Evolutionary conservation across 2,888 invertebrate genomes (phyloP).

Genomic region (Entomobrya multifasciata): DNA sequence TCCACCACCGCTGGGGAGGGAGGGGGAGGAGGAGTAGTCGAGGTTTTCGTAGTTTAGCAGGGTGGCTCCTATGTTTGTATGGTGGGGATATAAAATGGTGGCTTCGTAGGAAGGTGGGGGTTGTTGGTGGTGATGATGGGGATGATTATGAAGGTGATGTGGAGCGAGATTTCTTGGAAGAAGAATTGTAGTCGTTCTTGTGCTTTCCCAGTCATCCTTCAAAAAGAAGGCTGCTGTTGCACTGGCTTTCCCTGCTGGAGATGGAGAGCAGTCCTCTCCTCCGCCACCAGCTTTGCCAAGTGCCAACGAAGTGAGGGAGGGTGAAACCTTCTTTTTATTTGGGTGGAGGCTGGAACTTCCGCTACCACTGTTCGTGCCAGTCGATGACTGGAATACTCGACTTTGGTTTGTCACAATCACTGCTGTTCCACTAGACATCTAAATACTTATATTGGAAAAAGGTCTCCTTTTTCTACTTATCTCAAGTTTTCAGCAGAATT

Average conservation of each 20-base stretch:
- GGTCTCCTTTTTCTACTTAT: no score
- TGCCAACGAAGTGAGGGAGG: no score
- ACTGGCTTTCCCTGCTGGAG: no score
- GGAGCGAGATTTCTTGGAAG: slow-evolving; percentile 43
- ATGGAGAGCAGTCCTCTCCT: slow-evolving; percentile 60
- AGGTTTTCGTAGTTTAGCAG: slow-evolving; percentile 7
- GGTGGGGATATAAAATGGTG: slow-evolving; percentile 42
- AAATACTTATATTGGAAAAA: no score
- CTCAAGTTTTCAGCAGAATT: background rate
- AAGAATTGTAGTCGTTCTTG: slow-evolving; percentile 33
- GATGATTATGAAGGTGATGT: background rate
- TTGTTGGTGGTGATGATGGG: no score
- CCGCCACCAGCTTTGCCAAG: slow-evolving; percentile 68
- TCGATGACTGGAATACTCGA: slow-evolving; percentile 61
- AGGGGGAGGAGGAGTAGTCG: background rate
- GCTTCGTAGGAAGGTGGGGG: slow-evolving; percentile 47
- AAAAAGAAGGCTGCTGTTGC: background rate
- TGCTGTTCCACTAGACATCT: slow-evolving; percentile 75
- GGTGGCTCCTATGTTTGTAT: no score
- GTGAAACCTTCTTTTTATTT: slow-evolving; percentile 62
- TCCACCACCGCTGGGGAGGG: no score
- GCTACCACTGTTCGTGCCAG: slow-evolving; percentile 26
- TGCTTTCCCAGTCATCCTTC: slow-evolving; percentile 64
- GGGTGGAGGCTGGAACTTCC: no score
- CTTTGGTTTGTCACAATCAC: slow-evolving; percentile 65